Conservation (phyloP, 2,888 invertebrate species). For the Agonum fuliginosum region DNA sequence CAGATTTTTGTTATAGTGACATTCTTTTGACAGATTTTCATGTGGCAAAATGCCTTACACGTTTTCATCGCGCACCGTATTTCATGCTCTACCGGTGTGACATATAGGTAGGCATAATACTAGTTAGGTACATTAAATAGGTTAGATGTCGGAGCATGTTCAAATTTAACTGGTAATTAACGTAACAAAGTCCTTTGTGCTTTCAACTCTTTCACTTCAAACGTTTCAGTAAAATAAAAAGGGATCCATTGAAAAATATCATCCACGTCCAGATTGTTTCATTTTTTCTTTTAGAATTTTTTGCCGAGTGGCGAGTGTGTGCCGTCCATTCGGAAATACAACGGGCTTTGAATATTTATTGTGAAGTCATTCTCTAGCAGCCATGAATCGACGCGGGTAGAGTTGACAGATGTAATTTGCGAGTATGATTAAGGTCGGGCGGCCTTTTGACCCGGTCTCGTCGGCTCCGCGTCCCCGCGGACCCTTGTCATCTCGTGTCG, state of each 20-base stretch:
- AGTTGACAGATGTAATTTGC: constrained; percentile 58
- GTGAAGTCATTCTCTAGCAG: constrained; percentile 36
- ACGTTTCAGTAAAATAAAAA: constrained; percentile 16
- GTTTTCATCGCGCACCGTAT: too few species aligned
- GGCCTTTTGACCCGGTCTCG: constrained; percentile 41
- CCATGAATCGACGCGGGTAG: constrained; percentile 53
- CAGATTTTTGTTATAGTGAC: too few species aligned
- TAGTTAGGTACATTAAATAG: too few species aligned
- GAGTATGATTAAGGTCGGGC: constrained; percentile 56
- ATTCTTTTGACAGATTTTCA: too few species aligned
- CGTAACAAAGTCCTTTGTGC: constrained; percentile 5
- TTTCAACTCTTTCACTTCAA: constrained; percentile 15
- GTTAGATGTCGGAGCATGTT: neutral
- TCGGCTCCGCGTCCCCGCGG: constrained; percentile 10
- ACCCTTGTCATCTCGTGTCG: constrained; percentile 48
- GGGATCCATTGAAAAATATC: constrained; percentile 23
- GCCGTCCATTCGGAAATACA: constrained; percentile 46
- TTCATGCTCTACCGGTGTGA: too few species aligned
- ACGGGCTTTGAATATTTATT: constrained; percentile 59
- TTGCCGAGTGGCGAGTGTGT: neutral
- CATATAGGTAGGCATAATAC: too few species aligned
- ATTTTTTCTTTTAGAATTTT: constrained; percentile 46
- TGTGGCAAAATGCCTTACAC: too few species aligned
- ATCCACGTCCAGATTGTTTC: constrained; percentile 43
- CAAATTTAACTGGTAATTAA: constrained; percentile 3